phyloP scores from a whole-genome alignment of 2,797 vertebrate species.

The Danio tinwini region DNA sequence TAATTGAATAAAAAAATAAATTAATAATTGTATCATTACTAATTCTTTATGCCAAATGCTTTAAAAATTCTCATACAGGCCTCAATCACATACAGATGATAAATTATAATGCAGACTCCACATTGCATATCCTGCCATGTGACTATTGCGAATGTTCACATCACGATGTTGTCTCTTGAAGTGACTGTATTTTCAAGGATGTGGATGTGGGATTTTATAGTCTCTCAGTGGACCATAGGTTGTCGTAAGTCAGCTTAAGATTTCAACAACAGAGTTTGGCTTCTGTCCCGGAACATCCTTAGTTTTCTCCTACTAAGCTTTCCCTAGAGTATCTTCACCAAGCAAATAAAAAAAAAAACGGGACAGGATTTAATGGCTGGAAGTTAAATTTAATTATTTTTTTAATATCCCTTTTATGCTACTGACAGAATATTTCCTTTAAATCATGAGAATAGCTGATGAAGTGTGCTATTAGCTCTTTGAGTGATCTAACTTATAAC shows the following conservation, averaged over 20 bases:
- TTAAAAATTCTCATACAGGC: too few relatives aligned
- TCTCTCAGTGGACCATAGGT: slow-evolving; percentile 56
- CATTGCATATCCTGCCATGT: too few relatives aligned
- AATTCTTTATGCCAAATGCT: too few relatives aligned
- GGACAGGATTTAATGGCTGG: slow-evolving; percentile 59
- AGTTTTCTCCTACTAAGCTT: slow-evolving; percentile 51
- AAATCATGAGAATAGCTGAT: not conserved
- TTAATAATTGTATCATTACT: too few relatives aligned
- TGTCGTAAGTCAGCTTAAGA: slow-evolving; percentile 66
- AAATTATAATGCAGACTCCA: too few relatives aligned
- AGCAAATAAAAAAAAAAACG: slow-evolving; percentile 66
- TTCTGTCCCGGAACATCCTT: slow-evolving; percentile 69
- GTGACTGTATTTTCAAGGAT: not conserved
- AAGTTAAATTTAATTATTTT: too few relatives aligned
- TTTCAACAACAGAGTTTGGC: slow-evolving; percentile 70
- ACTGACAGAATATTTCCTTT: not conserved
- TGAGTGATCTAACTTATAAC: not conserved
- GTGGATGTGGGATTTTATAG: slow-evolving; percentile 51
- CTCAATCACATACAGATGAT: too few relatives aligned
- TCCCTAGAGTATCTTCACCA: slow-evolving; percentile 52
- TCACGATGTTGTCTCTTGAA: not conserved
- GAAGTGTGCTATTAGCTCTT: not conserved
- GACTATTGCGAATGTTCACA: too few relatives aligned
- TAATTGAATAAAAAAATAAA: too few relatives aligned
- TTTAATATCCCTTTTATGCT: not conserved